Percentiles rank a stretch among this genome's conserved stretches.
Evolutionary conservation across 2,113 vertebrate species (phyloP).

Genomic region (Pholis gunnellus): DNA sequence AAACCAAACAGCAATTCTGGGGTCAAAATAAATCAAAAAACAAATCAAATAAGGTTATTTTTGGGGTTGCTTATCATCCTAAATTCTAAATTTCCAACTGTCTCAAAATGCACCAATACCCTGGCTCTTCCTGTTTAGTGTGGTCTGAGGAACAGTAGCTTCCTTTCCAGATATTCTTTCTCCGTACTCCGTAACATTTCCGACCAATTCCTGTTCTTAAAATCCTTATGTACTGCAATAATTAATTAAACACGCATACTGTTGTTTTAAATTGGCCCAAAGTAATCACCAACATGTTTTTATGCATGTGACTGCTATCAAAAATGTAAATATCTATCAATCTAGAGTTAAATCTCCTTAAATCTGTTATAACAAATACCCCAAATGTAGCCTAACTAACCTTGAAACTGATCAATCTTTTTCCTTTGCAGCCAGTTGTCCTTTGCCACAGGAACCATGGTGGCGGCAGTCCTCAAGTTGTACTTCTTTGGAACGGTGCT

Average conservation of each 20-base stretch:
- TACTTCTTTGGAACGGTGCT: slow-evolving; percentile 64
- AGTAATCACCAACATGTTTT: neutral
- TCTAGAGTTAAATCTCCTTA: neutral
- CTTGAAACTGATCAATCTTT: neutral
- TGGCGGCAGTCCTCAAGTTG: slow-evolving; percentile 52
- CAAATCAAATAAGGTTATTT: neutral
- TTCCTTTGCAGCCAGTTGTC: neutral
- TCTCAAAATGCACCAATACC: neutral
- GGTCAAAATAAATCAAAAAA: neutral
- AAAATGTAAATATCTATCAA: neutral
- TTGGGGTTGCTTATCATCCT: neutral
- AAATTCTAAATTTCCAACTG: neutral
- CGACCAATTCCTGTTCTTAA: neutral
- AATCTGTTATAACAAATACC: neutral
- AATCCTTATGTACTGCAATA: neutral
- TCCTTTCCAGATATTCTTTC: neutral
- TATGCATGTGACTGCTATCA: neutral
- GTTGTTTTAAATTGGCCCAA: neutral
- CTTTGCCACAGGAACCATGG: slow-evolving; percentile 46
- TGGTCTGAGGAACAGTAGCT: neutral
- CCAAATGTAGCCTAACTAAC: neutral
- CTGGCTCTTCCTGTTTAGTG: neutral
- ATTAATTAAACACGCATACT: neutral
- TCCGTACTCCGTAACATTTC: neutral
- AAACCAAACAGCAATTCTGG: neutral